Evolutionary conservation across 92 coral and sea anemone species (phyloP).

Genomic region (Porites rus): DNA sequence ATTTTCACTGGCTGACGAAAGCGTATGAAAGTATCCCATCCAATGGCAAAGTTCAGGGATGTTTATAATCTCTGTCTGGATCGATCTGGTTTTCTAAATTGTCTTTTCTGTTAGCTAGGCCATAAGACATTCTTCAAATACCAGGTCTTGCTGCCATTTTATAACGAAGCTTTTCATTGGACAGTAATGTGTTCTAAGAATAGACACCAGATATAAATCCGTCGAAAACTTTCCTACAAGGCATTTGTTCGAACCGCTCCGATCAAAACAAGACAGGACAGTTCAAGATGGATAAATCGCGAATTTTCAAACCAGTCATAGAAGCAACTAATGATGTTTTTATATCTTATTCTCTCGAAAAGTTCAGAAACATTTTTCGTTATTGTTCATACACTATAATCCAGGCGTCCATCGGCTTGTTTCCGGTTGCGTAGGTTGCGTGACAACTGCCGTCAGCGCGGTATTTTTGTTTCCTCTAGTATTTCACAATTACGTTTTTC

Average conservation of each 20-base stretch:
- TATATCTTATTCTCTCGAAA: too few species aligned
- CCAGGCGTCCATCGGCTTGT: background rate
- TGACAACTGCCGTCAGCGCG: conserved; percentile 12
- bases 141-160: conserved; percentile 14
- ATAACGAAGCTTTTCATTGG: conserved; percentile 49
- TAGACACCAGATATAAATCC: conserved; percentile 41
- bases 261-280: background rate
- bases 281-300: background rate
- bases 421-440: conserved; percentile 59
- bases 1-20: conserved; percentile 2
- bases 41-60: background rate
- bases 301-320: background rate
- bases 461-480: background rate
- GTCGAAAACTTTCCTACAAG: background rate
- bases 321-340: too few species aligned
- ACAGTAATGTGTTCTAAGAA: conserved; percentile 21
- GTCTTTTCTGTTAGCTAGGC: background rate
- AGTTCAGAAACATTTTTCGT: too few species aligned
- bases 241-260: background rate
- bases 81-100: background rate
- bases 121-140: conserved; percentile 34
- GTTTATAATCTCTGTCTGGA: background rate
- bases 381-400: background rate
- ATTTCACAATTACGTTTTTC: background rate
- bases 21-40: background rate